Conservation (phyloP, 2,113 vertebrate genomes). For the Peucedramus taeniatus region DNA sequence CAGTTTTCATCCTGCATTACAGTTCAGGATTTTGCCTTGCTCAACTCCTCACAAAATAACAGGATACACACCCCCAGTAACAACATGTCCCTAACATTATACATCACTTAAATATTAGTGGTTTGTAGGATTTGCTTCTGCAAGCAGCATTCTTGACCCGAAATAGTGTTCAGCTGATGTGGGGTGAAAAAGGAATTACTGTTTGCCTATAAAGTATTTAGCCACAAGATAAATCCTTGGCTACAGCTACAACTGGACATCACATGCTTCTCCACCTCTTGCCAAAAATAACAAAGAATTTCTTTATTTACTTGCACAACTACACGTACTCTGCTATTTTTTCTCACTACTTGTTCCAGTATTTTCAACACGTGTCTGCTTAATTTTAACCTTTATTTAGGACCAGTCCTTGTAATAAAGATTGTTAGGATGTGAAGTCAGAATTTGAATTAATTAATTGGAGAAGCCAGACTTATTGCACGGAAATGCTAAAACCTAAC, state of each 20-base stretch:
- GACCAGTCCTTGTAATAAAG: background rate
- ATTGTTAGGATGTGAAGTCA: background rate
- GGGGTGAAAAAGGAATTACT: background rate
- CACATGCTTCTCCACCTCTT: background rate
- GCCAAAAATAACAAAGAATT: conserved; percentile 29
- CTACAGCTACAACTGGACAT: background rate
- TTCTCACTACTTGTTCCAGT: background rate
- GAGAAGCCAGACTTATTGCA: background rate
- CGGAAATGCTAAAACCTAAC: background rate
- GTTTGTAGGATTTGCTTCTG: background rate
- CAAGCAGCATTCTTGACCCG: conserved; percentile 12
- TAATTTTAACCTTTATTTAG: background rate
- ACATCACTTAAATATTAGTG: background rate
- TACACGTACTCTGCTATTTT: conserved; percentile 11
- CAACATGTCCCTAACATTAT: background rate
- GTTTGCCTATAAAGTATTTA: background rate
- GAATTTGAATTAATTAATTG: background rate
- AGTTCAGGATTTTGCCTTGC: background rate
- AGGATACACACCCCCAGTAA: background rate
- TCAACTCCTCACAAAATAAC: background rate
- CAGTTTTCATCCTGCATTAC: background rate
- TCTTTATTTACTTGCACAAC: conserved; percentile 41
- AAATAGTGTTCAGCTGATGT: conserved; percentile 32
- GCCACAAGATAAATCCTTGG: conserved; percentile 23
- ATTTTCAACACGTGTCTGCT: background rate